These are phyloP conservation scores for Priocnemis perturbator DNA, from an alignment of 2,888 invertebrate species.

Conservation along the genomic window DNA sequence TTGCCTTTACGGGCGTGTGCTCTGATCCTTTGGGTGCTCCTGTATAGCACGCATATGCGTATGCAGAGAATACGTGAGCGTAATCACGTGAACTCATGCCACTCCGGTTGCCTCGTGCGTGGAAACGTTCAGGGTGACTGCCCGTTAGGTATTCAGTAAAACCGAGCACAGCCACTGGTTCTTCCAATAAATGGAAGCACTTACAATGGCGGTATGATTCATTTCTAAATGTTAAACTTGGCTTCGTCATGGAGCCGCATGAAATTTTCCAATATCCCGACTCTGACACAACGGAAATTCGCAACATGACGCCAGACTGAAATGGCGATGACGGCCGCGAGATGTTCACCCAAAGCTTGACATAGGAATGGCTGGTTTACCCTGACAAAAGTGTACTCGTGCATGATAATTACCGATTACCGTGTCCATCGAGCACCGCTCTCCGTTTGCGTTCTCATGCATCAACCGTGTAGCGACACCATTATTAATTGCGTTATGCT, in stretches of 20 bases:
- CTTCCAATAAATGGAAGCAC: slow-evolving; percentile 39
- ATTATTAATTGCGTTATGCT: slow-evolving; percentile 55
- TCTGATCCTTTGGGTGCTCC: slow-evolving; percentile 37
- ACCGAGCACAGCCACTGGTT: slow-evolving; percentile 46
- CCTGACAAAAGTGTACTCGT: slow-evolving; percentile 14
- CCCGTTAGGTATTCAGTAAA: slow-evolving; percentile 67
- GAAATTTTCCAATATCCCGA: not conserved
- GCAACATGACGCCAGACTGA: too few species aligned
- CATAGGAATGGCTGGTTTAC: slow-evolving; percentile 12
- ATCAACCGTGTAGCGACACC: slow-evolving; percentile 14
- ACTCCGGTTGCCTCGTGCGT: slow-evolving; percentile 48
- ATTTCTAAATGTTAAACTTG: too few species aligned
- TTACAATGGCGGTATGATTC: too few species aligned
- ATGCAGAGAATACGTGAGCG: slow-evolving; percentile 18
- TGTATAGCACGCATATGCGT: slow-evolving; percentile 34
- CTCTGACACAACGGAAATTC: too few species aligned
- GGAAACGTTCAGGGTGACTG: slow-evolving; percentile 72
- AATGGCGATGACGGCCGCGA: too few species aligned
- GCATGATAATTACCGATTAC: slow-evolving; percentile 26
- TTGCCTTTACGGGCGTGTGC: slow-evolving; percentile 68
- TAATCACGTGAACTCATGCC: slow-evolving; percentile 35
- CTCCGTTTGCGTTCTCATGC: slow-evolving; percentile 20
- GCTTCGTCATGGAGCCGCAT: not conserved
- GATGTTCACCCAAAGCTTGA: too few species aligned
- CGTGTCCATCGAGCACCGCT: not conserved